Evolutionary conservation across 2,888 invertebrate genomes (phyloP).

Genomic region (Apamea monoglypha): DNA sequence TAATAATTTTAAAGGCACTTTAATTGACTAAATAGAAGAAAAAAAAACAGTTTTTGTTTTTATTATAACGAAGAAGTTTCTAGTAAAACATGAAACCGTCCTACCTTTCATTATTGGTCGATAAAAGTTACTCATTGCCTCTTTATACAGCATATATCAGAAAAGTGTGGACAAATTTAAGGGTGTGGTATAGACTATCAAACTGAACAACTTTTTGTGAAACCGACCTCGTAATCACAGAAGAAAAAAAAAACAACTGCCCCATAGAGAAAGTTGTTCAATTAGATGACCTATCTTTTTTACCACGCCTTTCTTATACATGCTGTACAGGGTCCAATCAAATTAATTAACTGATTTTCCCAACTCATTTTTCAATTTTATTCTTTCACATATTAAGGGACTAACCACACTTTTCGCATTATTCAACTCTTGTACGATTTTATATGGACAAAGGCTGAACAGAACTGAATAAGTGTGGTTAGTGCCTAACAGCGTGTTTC

Average conservation of each 20-base stretch:
- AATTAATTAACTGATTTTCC: neutral
- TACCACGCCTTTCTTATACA: neutral
- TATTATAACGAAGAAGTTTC: neutral
- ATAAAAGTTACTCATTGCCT: neutral
- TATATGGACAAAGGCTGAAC: too few relatives aligned
- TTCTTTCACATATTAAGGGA: neutral
- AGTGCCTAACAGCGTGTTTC: neutral
- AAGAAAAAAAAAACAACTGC: too few relatives aligned
- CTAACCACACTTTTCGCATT: too few relatives aligned
- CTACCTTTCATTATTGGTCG: neutral
- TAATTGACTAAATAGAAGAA: slow-evolving; percentile 26
- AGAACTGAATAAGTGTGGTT: too few relatives aligned
- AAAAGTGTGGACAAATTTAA: neutral
- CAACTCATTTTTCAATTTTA: neutral
- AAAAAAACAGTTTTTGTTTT: neutral
- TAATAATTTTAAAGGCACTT: slow-evolving; percentile 26
- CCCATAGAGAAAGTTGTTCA: neutral
- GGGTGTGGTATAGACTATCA: neutral
- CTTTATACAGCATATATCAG: neutral
- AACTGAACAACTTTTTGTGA: too few relatives aligned
- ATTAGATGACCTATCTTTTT: neutral
- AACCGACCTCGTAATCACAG: too few relatives aligned
- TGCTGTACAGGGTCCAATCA: neutral
- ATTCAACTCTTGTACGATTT: too few relatives aligned
- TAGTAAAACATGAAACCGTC: neutral